A percentile compares a stretch with the other conserved stretches of the same genome.
phyloP scores from a whole-genome alignment of 2,888 invertebrate species.

The Agrotis ipsilon region DNA sequence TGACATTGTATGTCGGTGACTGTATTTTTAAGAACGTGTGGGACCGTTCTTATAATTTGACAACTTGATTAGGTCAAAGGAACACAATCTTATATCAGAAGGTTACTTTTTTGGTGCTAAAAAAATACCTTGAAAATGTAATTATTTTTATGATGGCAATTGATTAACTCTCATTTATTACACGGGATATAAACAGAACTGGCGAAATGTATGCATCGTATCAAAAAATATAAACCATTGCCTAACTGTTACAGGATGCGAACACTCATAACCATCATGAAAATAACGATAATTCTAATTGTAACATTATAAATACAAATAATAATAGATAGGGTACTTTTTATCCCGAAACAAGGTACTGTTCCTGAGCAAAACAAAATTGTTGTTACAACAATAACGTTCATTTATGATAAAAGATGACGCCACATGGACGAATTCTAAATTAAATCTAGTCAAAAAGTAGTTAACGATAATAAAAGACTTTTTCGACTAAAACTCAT shows the following conservation, averaged over 20 bases:
- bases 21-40: constrained; percentile 33
- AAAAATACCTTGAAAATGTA: not conserved
- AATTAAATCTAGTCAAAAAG: not conserved
- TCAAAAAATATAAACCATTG: not conserved
- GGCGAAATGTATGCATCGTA: not conserved
- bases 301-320: no score
- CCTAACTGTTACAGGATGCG: not conserved
- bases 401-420: no score
- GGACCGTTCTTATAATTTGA: not conserved
- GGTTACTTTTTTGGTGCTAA: not conserved
- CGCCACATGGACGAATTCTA: no score
- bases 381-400: no score
- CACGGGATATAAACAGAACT: not conserved
- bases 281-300: no score
- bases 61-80: not conserved
- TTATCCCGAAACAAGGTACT: no score
- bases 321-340: no score
- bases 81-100: not conserved
- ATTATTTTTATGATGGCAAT: not conserved
- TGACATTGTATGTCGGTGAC: constrained; percentile 41
- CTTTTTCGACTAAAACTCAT: not conserved
- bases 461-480: not conserved
- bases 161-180: no score
- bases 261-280: no score
- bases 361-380: no score